phyloP scores from a whole-genome alignment of 2,888 invertebrate genomes.

The Lymantria monacha region DNA sequence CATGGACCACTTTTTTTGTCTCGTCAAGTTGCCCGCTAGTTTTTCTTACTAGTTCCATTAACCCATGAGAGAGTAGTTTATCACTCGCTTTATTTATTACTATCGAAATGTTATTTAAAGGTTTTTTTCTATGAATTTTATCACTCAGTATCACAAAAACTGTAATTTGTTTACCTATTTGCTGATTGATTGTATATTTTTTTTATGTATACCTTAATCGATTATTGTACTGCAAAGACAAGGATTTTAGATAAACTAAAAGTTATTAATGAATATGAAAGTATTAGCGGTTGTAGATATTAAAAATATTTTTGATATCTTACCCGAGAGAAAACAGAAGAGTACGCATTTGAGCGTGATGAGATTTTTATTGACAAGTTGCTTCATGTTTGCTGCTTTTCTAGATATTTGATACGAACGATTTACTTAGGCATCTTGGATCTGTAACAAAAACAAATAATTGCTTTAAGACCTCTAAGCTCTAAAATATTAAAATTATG shows the following conservation, averaged over 20 bases:
- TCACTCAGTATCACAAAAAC: too few relatives aligned
- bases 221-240: too few relatives aligned
- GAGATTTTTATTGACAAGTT: constrained; percentile 85
- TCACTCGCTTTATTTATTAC: too few relatives aligned
- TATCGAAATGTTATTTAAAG: constrained; percentile 9
- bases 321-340: constrained; percentile 91
- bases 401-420: constrained; percentile 5
- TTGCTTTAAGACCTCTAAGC: neutral
- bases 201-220: too few relatives aligned
- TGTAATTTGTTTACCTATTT: too few relatives aligned
- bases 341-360: constrained; percentile 90
- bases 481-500: neutral
- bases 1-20: constrained; percentile 27
- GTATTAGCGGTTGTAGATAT: too few relatives aligned
- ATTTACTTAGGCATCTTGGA: constrained; percentile 43
- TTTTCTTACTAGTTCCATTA: constrained; percentile 11
- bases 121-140: neutral
- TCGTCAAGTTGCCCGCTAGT: constrained; percentile 11
- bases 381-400: constrained; percentile 55
- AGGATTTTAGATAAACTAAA: too few relatives aligned
- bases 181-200: too few relatives aligned
- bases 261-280: too few relatives aligned
- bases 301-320: constrained; percentile 35
- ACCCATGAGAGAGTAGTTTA: neutral
- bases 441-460: constrained; percentile 43